Percentiles rank a stretch among this genome's conserved stretches.
Evolutionary conservation across 2,113 vertebrate genomes (phyloP).

Genomic region (Calonectris borealis): DNA sequence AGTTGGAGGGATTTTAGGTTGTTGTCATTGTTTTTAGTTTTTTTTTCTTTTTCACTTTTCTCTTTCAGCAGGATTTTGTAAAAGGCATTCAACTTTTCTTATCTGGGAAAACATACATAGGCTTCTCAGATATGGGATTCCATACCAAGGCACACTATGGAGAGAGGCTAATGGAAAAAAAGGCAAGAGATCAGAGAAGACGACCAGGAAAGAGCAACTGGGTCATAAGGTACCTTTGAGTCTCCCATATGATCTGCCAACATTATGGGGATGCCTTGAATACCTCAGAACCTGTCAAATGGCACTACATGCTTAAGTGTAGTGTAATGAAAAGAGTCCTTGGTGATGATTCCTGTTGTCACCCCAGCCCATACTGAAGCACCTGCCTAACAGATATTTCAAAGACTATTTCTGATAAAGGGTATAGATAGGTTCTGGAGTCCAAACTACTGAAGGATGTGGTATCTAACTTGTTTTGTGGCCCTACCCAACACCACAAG

Average conservation of each 20-base stretch:
- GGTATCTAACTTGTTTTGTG: not conserved
- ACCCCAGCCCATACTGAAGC: not conserved
- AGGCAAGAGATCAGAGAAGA: not conserved
- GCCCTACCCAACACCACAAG: not conserved
- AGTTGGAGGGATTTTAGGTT: not conserved
- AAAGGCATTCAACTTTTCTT: not conserved
- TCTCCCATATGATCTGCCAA: not conserved
- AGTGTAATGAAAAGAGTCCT: not conserved
- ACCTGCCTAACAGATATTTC: not conserved
- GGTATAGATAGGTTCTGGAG: too few relatives aligned
- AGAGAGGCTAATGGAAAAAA: not conserved
- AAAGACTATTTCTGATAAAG: not conserved
- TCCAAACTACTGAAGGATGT: not conserved
- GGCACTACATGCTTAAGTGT: not conserved
- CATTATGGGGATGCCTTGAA: not conserved
- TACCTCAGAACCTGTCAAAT: not conserved
- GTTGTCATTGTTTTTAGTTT: not conserved
- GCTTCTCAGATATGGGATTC: not conserved
- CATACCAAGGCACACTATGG: not conserved
- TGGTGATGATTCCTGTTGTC: not conserved
- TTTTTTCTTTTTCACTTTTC: not conserved
- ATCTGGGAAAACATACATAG: not conserved
- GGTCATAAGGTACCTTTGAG: not conserved
- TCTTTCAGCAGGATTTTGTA: not conserved
- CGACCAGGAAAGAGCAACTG: not conserved